Percentiles rank a stretch among this genome's conserved stretches.
Conservation (phyloP, 2,888 invertebrate genomes). For the Callinectes sapidus region DNA sequence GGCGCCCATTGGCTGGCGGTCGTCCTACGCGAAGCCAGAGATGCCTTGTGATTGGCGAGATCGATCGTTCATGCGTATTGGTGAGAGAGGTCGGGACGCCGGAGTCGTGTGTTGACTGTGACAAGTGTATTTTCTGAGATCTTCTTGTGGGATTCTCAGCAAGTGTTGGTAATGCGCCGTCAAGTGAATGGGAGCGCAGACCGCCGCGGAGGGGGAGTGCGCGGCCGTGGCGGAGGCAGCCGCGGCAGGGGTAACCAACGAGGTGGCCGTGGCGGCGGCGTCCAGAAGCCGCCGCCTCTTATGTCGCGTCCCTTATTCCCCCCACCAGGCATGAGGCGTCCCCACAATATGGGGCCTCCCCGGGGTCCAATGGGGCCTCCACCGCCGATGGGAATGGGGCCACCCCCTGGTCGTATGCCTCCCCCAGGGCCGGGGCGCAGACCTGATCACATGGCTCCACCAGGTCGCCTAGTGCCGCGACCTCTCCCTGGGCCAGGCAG, state of each 20-base stretch:
- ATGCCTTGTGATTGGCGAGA: slow-evolving; percentile 50
- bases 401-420: slow-evolving; percentile 61
- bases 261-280: slow-evolving; percentile 55
- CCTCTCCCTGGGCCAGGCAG: slow-evolving; percentile 39
- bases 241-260: slow-evolving; percentile 46
- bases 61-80: slow-evolving; percentile 55
- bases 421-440: slow-evolving; percentile 61
- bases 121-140: not conserved
- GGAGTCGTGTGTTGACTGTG: not conserved
- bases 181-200: slow-evolving; percentile 59
- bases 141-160: not conserved
- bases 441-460: slow-evolving; percentile 52
- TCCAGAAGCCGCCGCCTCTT: slow-evolving; percentile 68
- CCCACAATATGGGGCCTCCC: slow-evolving; percentile 63
- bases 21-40: not conserved
- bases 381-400: slow-evolving; percentile 63
- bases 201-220: slow-evolving; percentile 49
- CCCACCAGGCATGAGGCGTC: slow-evolving; percentile 65
- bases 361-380: slow-evolving; percentile 60
- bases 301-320: slow-evolving; percentile 70
- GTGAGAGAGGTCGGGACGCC: not conserved
- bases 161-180: slow-evolving; percentile 49
- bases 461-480: slow-evolving; percentile 52
- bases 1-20: slow-evolving; percentile 45
- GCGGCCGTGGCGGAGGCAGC: slow-evolving; percentile 55